Evolutionary conservation across 2,888 invertebrate species (phyloP), one percentile per base, ranked within the genome.

Genomic region (Hyposoter dolosus): DNA sequence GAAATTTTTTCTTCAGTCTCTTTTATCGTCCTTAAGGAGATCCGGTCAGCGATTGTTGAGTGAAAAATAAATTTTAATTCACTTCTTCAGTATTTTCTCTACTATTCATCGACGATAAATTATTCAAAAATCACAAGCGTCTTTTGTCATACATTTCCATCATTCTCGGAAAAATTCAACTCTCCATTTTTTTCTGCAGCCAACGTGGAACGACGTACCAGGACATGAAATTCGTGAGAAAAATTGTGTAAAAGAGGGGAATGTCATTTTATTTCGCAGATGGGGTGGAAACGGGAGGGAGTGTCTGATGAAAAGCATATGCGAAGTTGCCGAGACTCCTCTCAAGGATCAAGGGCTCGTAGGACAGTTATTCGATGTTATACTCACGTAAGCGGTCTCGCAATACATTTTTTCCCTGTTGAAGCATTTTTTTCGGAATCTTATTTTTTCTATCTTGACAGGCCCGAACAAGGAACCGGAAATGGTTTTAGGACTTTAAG

Each of bases 271-370:
- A 60, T 60, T 76, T 81, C 86, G 23, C 93, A 96, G 97, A 32
- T 95, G 95, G 82, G 96, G 96, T 2, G 95, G 95, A 88, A 95
- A 96, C 87, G 97, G 97, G 1, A 95, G 95, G n/a, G 93, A 94
- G 1, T 97, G 97, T 90, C 94, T 97, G n/a, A 92, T 96, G 74
- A 95, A 95, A 87, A 95, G 96, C 71, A 95, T 97, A 65, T 97
- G 97, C 89, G 96, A 97, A 88, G 93, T 96, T 28, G 96, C 96
- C 3, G 95, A 95, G 72, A 95, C 96, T 87, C 96, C 97, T 0
- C 93, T 97, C 50, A 89, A 85, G 89, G 94, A 95, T 84, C 94
- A 95, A 88, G 95, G 96, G 83, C 93, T 97, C 9, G 93, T 97
- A 0, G 96, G 96, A 66, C 93, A 94, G 89, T 91, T 95, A 71